Base-by-base conservation (phyloP, 2,113 vertebrate genomes). In the Hyaena hyaena region DNA sequence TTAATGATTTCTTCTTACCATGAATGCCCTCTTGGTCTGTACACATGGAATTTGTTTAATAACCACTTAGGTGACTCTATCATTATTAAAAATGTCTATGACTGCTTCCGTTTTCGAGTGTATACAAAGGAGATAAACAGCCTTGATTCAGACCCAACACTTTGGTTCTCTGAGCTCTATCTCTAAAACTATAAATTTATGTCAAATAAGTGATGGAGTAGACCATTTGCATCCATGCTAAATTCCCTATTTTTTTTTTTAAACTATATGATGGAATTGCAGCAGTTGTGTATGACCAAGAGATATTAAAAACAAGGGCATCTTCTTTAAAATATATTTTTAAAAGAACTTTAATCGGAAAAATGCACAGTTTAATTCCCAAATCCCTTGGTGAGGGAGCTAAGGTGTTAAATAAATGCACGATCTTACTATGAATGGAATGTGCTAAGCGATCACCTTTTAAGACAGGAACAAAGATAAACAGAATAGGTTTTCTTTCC, bases 11-110 rank as follows among this genome's bases (percentile, higher is more conserved):
- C 74, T 28, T 4, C 28, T 79, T 28, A 50, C 7, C 43, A n/a
- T 0, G 0, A 31, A 12, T 1, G 1, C 26, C 65, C 10, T 39
- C 33, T 15, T 0, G 12, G 73, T 45, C 39, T 7, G 12, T 24
- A 43, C 39, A n/a, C 10, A 58, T 6, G 24, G 11, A 33, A 33
- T 45, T 53, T 39, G n/a, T 35, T 71, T 82, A 69, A 35, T 79
- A 39, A n/a, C 48, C n/a, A 19, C 6, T 2, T 35, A 66, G 1
- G 35, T 28, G 74, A 35, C 33, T 5, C 35, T 65, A 65, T 45
- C 33, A 6, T 63, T 10, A 48, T 39, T 15, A 45, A n/a, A 55
- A 24, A 61, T 31, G 11, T 35, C 21, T 35, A n/a, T 31, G 45
- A 21, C 33, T 48, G 5, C 39, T 77, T 45, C 45, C 5, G 15